phyloP scores from a whole-genome alignment of 1,140 invertebrate species.

The Cyclina sinensis region DNA sequence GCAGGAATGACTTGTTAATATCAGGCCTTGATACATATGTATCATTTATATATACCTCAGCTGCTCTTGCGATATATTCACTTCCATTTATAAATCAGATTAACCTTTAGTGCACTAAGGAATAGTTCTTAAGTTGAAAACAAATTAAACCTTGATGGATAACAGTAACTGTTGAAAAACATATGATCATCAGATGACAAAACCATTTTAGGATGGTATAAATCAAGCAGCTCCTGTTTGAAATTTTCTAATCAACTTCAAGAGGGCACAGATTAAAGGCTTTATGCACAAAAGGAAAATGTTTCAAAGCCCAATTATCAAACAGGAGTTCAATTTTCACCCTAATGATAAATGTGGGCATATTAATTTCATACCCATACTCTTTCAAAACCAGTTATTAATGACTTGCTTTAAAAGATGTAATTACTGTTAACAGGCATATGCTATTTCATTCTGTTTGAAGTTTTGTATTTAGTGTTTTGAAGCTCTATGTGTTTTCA shows the following conservation, averaged over 20 bases:
- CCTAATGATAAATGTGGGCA: not conserved
- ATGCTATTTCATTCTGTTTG: conserved; percentile 21
- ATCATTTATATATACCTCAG: too few species aligned
- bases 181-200: not conserved
- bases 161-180: not conserved
- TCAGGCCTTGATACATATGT: too few species aligned
- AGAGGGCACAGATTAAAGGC: conserved; percentile 49
- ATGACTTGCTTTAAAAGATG: conserved; percentile 14
- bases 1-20: too few species aligned
- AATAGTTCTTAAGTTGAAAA: too few species aligned
- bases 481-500: too few species aligned
- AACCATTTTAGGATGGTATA: not conserved
- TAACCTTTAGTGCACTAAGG: too few species aligned
- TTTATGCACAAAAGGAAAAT: conserved; percentile 8
- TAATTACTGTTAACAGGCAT: conserved; percentile 27
- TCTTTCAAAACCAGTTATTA: conserved; percentile 6
- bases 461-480: not conserved
- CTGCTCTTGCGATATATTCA: too few species aligned
- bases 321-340: conserved; percentile 47
- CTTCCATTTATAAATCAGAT: too few species aligned
- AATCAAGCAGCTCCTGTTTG: conserved; percentile 31
- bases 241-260: conserved; percentile 28
- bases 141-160: too few species aligned
- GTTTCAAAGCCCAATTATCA: conserved; percentile 34
- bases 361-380: conserved; percentile 2